Conservation (phyloP, 2,113 vertebrate genomes). For the Propithecus coquereli region DNA sequence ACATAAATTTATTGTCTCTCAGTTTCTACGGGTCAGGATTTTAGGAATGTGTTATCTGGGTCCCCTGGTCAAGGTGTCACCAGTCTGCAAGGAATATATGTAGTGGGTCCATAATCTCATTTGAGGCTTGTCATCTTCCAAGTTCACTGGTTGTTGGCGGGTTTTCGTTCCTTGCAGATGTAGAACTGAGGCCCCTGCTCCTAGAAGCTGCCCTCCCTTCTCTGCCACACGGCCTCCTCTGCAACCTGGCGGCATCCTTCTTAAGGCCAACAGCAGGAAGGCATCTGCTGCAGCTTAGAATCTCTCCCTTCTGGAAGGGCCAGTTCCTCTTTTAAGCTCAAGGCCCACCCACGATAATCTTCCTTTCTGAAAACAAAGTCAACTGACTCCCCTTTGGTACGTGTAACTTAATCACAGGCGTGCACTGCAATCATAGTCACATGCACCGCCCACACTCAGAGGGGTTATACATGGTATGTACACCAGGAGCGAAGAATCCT, state of each 20-base stretch:
- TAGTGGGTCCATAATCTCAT: background rate
- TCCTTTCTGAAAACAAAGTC: background rate
- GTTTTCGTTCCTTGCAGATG: background rate
- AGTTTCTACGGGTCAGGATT: background rate
- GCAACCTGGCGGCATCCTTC: background rate
- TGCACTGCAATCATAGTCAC: background rate
- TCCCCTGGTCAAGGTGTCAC: background rate
- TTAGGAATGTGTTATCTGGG: background rate
- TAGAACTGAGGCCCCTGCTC: background rate
- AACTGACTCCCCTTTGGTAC: background rate
- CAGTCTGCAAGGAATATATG: background rate
- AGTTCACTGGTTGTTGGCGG: background rate
- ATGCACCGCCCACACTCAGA: background rate
- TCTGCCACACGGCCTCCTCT: background rate
- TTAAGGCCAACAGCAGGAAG: background rate
- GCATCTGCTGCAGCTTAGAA: background rate
- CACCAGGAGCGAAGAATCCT: background rate
- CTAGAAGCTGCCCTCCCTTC: background rate
- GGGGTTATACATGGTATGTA: background rate
- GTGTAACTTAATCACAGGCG: background rate
- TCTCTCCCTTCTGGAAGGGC: background rate
- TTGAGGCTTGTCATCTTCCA: background rate
- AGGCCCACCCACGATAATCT: background rate
- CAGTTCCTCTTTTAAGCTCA: background rate
- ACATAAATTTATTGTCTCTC: background rate